phyloP scores from a whole-genome alignment of 2,797 vertebrate genomes.

The Mallotus villosus region DNA sequence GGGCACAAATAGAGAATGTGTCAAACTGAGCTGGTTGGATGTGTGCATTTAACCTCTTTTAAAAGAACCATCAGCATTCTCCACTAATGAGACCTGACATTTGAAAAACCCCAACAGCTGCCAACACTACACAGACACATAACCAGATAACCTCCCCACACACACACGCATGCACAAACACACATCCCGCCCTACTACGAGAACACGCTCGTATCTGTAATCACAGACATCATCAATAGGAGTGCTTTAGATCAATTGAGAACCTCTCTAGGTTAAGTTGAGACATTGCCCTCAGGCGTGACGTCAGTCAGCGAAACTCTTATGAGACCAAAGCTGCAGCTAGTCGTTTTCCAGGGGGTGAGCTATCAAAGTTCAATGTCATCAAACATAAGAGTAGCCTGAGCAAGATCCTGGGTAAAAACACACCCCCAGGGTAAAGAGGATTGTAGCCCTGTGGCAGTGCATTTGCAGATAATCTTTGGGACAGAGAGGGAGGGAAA shows the following conservation, averaged over 20 bases:
- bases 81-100: conserved; percentile 11
- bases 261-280: not conserved
- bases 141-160: not conserved
- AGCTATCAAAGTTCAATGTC: conserved; percentile 5
- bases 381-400: conserved; percentile 20
- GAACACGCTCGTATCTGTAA: not conserved
- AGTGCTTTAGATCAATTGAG: not conserved
- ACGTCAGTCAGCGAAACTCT: not conserved
- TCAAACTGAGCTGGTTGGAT: conserved; percentile 13
- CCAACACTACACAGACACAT: conserved; percentile 8
- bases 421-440: conserved; percentile 60
- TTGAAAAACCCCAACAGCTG: conserved; percentile 13
- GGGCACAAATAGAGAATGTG: conserved; percentile 11
- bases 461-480: conserved; percentile 74
- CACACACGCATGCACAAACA: not conserved
- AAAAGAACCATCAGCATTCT: conserved; percentile 31
- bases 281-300: not conserved
- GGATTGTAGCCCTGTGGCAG: conserved; percentile 58
- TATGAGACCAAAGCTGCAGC: not conserved
- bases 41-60: conserved; percentile 36
- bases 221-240: not conserved
- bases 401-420: conserved; percentile 49
- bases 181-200: conserved; percentile 1
- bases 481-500: conserved; percentile 58
- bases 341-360: not conserved